Percentiles rank a stretch among this genome's conserved stretches.
Evolutionary conservation across 2,797 vertebrate species (phyloP).

Genomic region (Leucoraja ocellata): DNA sequence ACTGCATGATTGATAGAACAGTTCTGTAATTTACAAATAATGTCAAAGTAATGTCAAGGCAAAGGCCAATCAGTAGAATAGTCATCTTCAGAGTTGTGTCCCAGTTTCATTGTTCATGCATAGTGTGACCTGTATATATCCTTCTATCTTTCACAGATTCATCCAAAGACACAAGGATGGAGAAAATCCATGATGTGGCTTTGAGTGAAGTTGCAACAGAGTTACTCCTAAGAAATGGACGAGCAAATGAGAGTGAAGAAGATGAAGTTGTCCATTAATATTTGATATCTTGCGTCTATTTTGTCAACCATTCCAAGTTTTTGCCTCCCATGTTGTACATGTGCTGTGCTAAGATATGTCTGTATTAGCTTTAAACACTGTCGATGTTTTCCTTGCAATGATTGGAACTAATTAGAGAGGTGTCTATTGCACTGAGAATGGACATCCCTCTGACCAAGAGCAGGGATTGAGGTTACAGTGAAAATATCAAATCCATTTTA

Average conservation of each 20-base stretch:
- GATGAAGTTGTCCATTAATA: not conserved
- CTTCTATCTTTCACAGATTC: not conserved
- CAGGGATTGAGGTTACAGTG: not conserved
- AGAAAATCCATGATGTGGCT: not conserved
- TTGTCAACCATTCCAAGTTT: not conserved
- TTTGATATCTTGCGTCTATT: not conserved
- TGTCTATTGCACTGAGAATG: not conserved
- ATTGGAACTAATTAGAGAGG: not conserved
- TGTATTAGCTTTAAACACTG: not conserved
- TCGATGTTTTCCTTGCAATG: conserved; percentile 5
- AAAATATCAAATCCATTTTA: not conserved
- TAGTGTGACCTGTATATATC: not conserved
- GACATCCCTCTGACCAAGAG: not conserved
- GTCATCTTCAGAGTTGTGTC: not conserved
- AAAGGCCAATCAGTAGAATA: not conserved
- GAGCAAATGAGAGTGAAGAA: conserved; percentile 30
- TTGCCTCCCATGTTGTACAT: not conserved
- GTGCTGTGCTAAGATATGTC: not conserved
- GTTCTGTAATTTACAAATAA: not conserved
- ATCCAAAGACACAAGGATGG: not conserved
- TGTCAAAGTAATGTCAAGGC: not conserved
- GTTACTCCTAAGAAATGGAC: conserved; percentile 10
- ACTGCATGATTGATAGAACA: not conserved
- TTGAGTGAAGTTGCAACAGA: not conserved
- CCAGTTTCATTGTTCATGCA: not conserved